These are phyloP conservation scores for Tenualosa ilisha DNA, from an alignment of 2,797 vertebrate species.

Conservation along the genomic window DNA sequence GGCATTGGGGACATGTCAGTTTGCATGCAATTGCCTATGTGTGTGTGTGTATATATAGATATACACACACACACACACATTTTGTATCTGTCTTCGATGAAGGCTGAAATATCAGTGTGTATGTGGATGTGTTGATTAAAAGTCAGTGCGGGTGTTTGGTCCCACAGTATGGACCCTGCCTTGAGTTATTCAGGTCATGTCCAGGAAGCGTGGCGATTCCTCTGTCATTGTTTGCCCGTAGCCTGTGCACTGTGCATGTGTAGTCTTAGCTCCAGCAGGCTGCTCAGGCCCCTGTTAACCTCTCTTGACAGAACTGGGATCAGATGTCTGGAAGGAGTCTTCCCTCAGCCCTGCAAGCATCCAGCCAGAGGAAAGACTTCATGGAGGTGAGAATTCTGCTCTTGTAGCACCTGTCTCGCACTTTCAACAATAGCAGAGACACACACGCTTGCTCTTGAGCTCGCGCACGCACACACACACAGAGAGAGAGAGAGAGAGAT, in stretches of 20 bases:
- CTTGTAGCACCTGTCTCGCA: not conserved
- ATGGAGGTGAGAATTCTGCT: slow-evolving; percentile 86
- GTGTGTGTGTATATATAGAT: too few relatives aligned
- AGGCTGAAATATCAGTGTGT: not conserved
- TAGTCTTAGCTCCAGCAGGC: not conserved
- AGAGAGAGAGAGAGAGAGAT: too few relatives aligned
- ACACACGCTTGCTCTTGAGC: not conserved
- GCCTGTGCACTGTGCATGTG: not conserved
- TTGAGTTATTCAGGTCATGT: slow-evolving; percentile 16
- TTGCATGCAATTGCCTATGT: too few relatives aligned
- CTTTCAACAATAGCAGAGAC: not conserved
- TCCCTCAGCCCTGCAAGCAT: slow-evolving; percentile 86
- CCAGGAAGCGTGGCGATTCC: not conserved
- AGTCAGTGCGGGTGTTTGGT: not conserved
- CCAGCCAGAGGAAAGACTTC: slow-evolving; percentile 96
- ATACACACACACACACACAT: too few relatives aligned
- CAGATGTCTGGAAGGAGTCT: slow-evolving; percentile 88
- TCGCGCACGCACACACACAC: not conserved
- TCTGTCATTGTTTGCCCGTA: not conserved
- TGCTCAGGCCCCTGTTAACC: slow-evolving; percentile 23
- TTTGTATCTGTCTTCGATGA: not conserved
- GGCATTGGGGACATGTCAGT: too few relatives aligned
- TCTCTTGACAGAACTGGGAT: slow-evolving; percentile 86
- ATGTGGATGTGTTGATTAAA: not conserved
- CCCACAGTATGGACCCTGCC: not conserved